phyloP scores from a whole-genome alignment of 2,113 vertebrate species.

The Sciurus niger region DNA sequence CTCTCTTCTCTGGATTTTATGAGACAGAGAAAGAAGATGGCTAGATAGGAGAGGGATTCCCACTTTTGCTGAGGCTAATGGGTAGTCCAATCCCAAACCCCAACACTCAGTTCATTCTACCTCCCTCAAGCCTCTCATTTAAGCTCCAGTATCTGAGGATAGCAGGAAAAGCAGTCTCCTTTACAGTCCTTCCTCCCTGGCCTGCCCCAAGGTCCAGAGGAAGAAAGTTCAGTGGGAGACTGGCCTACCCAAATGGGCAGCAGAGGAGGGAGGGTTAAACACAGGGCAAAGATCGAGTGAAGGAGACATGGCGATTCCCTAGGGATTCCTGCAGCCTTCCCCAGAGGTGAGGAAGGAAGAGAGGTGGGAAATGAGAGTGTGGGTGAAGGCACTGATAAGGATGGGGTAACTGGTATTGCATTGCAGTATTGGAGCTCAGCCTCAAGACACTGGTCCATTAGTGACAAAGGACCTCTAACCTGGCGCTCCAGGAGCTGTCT shows the following conservation, averaged over 20 bases:
- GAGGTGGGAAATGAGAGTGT: constrained; percentile 68
- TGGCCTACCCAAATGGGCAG: neutral
- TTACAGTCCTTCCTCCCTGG: neutral
- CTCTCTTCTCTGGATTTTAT: neutral
- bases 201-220: neutral
- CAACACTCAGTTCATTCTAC: neutral
- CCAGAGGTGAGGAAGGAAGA: constrained; percentile 78
- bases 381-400: constrained; percentile 62
- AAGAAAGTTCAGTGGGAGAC: constrained; percentile 57
- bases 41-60: neutral
- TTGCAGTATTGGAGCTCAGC: constrained; percentile 65
- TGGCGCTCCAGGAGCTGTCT: constrained; percentile 23
- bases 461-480: constrained; percentile 68
- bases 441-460: constrained; percentile 77
- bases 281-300: constrained; percentile 37
- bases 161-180: constrained; percentile 46
- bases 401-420: constrained; percentile 70
- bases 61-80: neutral
- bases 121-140: neutral
- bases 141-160: neutral
- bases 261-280: neutral
- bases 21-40: neutral
- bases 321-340: constrained; percentile 48
- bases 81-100: neutral
- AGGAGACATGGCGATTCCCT: constrained; percentile 53